These are phyloP conservation scores for Linepithema humile DNA, from an alignment of 1,140 invertebrate genomes.

Conservation along the genomic window DNA sequence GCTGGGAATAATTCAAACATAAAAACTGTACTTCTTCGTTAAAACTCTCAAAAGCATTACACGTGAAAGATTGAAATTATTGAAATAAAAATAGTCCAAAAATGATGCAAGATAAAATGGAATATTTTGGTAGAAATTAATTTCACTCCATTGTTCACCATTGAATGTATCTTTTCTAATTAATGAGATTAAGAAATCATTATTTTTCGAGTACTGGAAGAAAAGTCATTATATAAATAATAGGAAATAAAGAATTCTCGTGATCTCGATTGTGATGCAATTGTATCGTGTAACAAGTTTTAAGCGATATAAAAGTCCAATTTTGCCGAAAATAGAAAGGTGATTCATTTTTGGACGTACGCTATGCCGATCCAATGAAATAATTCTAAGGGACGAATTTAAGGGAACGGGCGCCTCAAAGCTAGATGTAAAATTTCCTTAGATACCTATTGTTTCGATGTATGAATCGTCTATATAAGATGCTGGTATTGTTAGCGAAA, in stretches of 20 bases:
- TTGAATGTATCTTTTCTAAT: not conserved
- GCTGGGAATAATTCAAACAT: not conserved
- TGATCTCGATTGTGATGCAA: not conserved
- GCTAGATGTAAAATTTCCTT: conserved; percentile 69
- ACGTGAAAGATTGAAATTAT: not conserved
- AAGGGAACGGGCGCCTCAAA: conserved; percentile 64
- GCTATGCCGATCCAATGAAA: not conserved
- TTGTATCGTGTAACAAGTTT: not conserved
- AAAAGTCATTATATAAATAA: not conserved
- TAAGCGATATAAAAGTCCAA: not conserved
- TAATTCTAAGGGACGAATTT: conserved; percentile 64
- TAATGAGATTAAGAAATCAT: not conserved
- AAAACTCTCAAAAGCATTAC: not conserved
- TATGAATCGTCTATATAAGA: conserved; percentile 65
- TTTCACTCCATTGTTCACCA: not conserved
- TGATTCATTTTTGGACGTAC: conserved; percentile 17
- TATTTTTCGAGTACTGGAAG: not conserved
- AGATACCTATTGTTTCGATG: conserved; percentile 67
- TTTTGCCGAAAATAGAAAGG: not conserved
- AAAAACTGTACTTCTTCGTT: not conserved
- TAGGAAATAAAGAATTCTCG: not conserved
- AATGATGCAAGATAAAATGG: not conserved
- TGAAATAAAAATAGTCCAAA: not conserved
- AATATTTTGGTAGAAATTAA: not conserved
- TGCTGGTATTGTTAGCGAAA: conserved; percentile 49